phyloP scores from a whole-genome alignment of 2,797 vertebrate genomes.

The Phrynocephalus forsythii region DNA sequence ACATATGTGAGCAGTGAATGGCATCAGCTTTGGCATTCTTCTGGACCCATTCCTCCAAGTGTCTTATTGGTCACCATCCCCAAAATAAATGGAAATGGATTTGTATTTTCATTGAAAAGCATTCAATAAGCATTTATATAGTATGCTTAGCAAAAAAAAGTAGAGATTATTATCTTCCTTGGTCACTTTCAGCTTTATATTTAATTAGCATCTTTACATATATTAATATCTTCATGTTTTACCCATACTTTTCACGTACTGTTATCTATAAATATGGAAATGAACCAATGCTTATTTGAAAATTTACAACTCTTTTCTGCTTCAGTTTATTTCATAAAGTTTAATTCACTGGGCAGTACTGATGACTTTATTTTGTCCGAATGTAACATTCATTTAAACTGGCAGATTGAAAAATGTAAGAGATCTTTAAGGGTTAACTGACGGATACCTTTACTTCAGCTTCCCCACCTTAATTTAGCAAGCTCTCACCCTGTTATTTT shows the following conservation, averaged over 20 bases:
- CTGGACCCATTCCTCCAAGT: no score
- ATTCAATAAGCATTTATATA: neutral
- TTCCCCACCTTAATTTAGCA: conserved; percentile 57
- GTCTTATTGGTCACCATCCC: neutral
- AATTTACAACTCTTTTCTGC: conserved; percentile 29
- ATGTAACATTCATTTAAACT: conserved; percentile 16
- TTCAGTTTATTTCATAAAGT: conserved; percentile 25
- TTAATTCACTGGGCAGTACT: conserved; percentile 24
- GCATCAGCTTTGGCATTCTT: neutral
- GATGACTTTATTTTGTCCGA: neutral
- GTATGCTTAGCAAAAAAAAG: conserved; percentile 1
- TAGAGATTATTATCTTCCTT: neutral
- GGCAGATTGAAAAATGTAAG: conserved; percentile 24
- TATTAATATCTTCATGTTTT: conserved; percentile 28
- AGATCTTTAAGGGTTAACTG: conserved; percentile 58
- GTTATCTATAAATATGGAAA: conserved; percentile 24
- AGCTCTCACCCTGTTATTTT: conserved; percentile 64
- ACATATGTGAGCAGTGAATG: neutral
- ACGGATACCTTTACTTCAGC: conserved; percentile 62
- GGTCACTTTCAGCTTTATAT: neutral
- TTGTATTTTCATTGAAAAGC: conserved; percentile 14
- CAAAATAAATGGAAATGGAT: neutral
- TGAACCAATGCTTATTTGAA: conserved; percentile 29
- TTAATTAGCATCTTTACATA: conserved; percentile 18
- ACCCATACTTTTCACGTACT: conserved; percentile 16